These are phyloP conservation scores for Phalloptychus januarius DNA, from an alignment of 2,797 vertebrate genomes.

Conservation along the genomic window DNA sequence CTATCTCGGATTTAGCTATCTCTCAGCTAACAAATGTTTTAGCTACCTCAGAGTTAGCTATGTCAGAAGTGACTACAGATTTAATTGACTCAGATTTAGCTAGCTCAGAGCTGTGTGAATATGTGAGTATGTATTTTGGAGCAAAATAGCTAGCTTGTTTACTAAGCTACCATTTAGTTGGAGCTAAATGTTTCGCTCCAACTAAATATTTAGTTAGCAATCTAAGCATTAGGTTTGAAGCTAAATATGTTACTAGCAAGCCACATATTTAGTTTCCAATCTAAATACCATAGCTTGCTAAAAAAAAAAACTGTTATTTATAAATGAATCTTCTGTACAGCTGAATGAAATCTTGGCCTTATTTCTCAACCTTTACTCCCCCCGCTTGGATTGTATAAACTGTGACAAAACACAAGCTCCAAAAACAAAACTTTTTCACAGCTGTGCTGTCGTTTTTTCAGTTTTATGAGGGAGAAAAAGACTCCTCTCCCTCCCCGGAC, in stretches of 20 bases:
- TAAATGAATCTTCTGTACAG: not conserved
- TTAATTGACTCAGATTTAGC: no score
- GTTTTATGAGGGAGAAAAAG: slow-evolving; percentile 16
- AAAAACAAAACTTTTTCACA: slow-evolving; percentile 47
- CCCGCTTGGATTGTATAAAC: not conserved
- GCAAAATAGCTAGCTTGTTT: not conserved
- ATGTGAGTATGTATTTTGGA: no score
- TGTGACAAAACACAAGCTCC: slow-evolving; percentile 21
- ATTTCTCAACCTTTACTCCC: not conserved
- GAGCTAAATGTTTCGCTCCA: not conserved
- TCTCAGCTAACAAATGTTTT: no score
- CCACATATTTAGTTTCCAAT: not conserved
- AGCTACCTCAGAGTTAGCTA: no score
- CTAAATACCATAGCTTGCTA: not conserved
- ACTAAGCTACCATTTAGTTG: no score
- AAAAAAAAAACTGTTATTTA: not conserved
- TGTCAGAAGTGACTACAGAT: no score
- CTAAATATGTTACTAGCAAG: no score
- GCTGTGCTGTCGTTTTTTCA: slow-evolving; percentile 38
- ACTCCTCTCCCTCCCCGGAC: slow-evolving; percentile 43
- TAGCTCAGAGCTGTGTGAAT: not conserved
- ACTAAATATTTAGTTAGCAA: not conserved
- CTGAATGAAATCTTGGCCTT: not conserved
- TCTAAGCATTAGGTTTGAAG: not conserved
- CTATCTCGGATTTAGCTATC: no score